phyloP scores from a whole-genome alignment of 2,888 invertebrate genomes.

The Lottia gigantea region DNA sequence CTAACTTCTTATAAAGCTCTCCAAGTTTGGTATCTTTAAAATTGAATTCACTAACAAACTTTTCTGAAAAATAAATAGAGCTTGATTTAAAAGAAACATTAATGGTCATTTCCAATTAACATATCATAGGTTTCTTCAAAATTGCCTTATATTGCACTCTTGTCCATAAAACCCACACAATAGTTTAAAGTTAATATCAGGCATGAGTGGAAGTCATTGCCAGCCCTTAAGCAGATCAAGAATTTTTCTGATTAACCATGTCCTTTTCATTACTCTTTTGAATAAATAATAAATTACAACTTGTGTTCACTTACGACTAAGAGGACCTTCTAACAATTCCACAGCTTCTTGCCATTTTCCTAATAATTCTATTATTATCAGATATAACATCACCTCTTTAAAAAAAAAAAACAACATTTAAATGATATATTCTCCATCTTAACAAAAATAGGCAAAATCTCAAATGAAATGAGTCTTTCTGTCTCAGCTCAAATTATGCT shows the following conservation, averaged over 20 bases:
- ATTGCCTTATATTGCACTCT: too few species aligned
- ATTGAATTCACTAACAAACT: slow-evolving; percentile 74
- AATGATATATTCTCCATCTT: background rate
- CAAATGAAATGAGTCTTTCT: too few species aligned
- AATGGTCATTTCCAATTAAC: background rate
- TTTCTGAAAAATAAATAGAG: slow-evolving; percentile 54
- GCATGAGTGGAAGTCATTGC: background rate
- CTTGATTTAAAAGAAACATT: background rate
- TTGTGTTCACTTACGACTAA: slow-evolving; percentile 71
- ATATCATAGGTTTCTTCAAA: slow-evolving; percentile 9
- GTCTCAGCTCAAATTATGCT: too few species aligned
- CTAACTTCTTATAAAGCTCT: slow-evolving; percentile 79
- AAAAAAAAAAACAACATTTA: slow-evolving; percentile 21
- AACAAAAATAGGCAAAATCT: too few species aligned
- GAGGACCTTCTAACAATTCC: slow-evolving; percentile 81
- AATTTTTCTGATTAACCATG: too few species aligned
- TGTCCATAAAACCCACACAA: too few species aligned
- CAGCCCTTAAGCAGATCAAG: background rate
- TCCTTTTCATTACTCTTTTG: too few species aligned
- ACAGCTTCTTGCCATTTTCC: slow-evolving; percentile 85
- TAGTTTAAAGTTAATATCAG: too few species aligned
- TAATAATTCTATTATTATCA: slow-evolving; percentile 82
- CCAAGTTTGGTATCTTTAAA: slow-evolving; percentile 77
- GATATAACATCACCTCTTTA: slow-evolving; percentile 85
- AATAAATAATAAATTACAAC: too few species aligned